Percentiles rank a stretch among this genome's conserved stretches.
Evolutionary conservation across 2,797 vertebrate species (phyloP).

Genomic region (Poeciliopsis paucimaculata): DNA sequence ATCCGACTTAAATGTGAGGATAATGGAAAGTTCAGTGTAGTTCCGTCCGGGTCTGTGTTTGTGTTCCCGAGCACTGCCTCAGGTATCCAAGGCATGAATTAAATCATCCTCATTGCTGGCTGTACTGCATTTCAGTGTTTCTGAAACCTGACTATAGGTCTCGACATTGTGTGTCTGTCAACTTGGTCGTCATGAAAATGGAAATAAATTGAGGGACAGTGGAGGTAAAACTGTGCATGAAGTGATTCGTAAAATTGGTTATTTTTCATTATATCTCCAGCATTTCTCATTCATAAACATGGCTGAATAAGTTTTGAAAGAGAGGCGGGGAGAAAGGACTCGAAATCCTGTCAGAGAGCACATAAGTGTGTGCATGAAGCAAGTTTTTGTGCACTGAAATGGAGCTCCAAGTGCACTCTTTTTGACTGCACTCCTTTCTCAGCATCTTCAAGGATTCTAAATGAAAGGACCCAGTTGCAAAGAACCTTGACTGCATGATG

Average conservation of each 20-base stretch:
- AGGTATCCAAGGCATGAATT: conserved; percentile 65
- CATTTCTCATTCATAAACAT: conserved; percentile 47
- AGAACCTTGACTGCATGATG: conserved; percentile 78
- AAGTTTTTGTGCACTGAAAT: conserved; percentile 37
- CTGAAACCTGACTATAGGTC: conserved; percentile 40
- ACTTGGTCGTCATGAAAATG: conserved; percentile 47
- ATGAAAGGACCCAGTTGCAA: conserved; percentile 46
- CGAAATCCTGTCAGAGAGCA: conserved; percentile 38
- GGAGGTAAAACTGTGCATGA: conserved; percentile 59
- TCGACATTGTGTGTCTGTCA: conserved; percentile 44
- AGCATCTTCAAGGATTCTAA: conserved; percentile 42
- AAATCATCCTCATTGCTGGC: conserved; percentile 46
- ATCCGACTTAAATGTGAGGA: conserved; percentile 57
- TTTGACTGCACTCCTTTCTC: conserved; percentile 53
- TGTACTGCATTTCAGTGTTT: conserved; percentile 54
- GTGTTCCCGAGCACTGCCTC: conserved; percentile 56
- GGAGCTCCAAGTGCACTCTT: conserved; percentile 65
- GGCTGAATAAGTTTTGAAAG: conserved; percentile 32
- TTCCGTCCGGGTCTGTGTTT: conserved; percentile 26
- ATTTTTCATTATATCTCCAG: conserved; percentile 56
- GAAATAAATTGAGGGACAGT: conserved; percentile 54
- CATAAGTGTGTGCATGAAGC: conserved; percentile 14
- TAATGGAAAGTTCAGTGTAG: conserved; percentile 63
- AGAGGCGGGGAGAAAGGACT: conserved; percentile 32
- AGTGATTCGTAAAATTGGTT: conserved; percentile 67